phyloP scores from a whole-genome alignment of 2,888 invertebrate species.

The Drosophila colorata region DNA sequence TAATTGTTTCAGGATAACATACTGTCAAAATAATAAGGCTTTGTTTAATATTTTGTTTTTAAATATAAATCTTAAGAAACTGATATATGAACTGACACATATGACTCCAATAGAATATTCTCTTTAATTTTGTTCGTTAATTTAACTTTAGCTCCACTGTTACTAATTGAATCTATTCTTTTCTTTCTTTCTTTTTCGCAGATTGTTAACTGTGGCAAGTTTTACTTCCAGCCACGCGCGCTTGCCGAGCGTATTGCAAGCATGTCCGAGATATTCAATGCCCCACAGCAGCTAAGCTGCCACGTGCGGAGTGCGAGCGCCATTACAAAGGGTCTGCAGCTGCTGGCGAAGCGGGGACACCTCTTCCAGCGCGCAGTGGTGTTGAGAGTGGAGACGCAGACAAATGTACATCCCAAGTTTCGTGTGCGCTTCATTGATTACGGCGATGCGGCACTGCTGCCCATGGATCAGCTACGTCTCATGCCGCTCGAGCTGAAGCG shows the following conservation, averaged over 20 bases:
- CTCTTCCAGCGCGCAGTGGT: slow-evolving; percentile 88
- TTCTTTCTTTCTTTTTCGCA: slow-evolving; percentile 41
- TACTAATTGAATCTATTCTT: neutral
- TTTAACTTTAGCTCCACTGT: too few relatives aligned
- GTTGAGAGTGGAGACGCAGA: slow-evolving; percentile 77
- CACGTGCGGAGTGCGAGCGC: slow-evolving; percentile 70
- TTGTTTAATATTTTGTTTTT: too few relatives aligned
- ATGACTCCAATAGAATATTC: too few relatives aligned
- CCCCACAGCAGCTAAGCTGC: slow-evolving; percentile 65
- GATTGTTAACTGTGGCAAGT: slow-evolving; percentile 83
- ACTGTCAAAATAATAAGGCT: too few relatives aligned
- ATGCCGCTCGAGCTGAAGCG: slow-evolving; percentile 71
- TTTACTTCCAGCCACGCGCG: slow-evolving; percentile 82
- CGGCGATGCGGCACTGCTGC: slow-evolving; percentile 88
- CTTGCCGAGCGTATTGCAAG: slow-evolving; percentile 76
- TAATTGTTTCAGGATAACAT: too few relatives aligned
- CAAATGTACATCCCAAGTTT: slow-evolving; percentile 68
- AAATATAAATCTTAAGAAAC: too few relatives aligned
- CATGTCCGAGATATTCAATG: slow-evolving; percentile 85
- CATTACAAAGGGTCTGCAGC: slow-evolving; percentile 86
- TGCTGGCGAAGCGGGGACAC: slow-evolving; percentile 87
- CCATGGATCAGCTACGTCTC: slow-evolving; percentile 85
- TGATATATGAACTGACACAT: too few relatives aligned
- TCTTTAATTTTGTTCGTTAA: too few relatives aligned
- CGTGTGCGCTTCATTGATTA: slow-evolving; percentile 92